Evolutionary conservation across 2,888 invertebrate genomes (phyloP).

Genomic region (Macaria notata): DNA sequence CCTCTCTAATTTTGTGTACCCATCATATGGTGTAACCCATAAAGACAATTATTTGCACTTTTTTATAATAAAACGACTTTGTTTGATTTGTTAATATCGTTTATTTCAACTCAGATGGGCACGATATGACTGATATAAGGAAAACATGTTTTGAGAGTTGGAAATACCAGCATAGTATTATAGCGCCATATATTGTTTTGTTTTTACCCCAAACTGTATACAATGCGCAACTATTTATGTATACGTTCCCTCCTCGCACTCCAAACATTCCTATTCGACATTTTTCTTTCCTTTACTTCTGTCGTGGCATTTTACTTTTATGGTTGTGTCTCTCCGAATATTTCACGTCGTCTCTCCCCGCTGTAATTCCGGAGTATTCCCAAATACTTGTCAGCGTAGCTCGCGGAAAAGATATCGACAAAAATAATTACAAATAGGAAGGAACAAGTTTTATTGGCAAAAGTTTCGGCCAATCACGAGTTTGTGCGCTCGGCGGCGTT

Average conservation of each 20-base stretch:
- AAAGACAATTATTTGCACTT: too few relatives aligned
- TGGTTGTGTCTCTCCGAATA: slow-evolving; percentile 59
- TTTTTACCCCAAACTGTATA: too few relatives aligned
- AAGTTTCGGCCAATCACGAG: slow-evolving; percentile 27
- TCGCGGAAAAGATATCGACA: slow-evolving; percentile 28
- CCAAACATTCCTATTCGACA: slow-evolving; percentile 55
- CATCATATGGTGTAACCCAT: too few relatives aligned
- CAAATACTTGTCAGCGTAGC: slow-evolving; percentile 53
- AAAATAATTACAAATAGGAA: slow-evolving; percentile 38
- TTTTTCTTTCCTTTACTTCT: slow-evolving; percentile 56
- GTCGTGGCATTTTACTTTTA: slow-evolving; percentile 67
- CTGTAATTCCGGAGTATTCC: slow-evolving; percentile 54
- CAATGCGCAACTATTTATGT: too few relatives aligned
- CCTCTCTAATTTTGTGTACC: too few relatives aligned
- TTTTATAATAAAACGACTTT: too few relatives aligned
- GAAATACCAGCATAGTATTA: too few relatives aligned
- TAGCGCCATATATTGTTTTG: too few relatives aligned
- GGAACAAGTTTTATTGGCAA: slow-evolving; percentile 41
- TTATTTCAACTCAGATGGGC: too few relatives aligned
- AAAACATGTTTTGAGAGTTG: too few relatives aligned
- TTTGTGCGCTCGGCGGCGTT: slow-evolving; percentile 12
- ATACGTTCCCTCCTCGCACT: slow-evolving; percentile 42
- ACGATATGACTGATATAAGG: too few relatives aligned
- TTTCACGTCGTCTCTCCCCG: slow-evolving; percentile 49
- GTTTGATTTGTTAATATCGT: too few relatives aligned